A percentile compares a stretch with the other conserved stretches of the same genome.
Conservation (phyloP, 2,888 invertebrate genomes). For the Pristionchus arcanus region DNA sequence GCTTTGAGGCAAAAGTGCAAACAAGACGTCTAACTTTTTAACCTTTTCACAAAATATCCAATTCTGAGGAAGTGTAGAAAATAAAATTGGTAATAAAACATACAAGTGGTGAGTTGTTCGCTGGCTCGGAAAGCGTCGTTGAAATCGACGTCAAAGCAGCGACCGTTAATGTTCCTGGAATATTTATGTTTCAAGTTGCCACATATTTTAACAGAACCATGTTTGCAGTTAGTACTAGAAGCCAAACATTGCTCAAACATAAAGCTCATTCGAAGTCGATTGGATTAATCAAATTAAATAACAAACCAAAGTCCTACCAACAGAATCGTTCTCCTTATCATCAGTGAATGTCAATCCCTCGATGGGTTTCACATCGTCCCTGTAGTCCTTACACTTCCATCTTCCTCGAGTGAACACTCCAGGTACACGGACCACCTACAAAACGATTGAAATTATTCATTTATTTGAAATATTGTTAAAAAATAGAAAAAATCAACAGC, state of each 20-base stretch:
- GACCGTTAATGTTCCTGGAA: background rate
- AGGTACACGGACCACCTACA: constrained; percentile 75
- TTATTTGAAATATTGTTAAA: too few relatives aligned
- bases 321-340: constrained; percentile 39
- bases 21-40: too few relatives aligned
- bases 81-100: background rate
- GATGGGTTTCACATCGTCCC: constrained; percentile 60
- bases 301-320: background rate
- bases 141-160: constrained; percentile 3
- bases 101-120: constrained; percentile 20
- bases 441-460: background rate
- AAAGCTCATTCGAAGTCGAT: background rate
- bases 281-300: background rate
- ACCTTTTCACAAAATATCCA: background rate
- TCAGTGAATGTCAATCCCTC: constrained; percentile 46
- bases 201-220: too few relatives aligned
- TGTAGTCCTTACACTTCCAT: constrained; percentile 72
- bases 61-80: background rate
- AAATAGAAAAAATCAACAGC: too few relatives aligned
- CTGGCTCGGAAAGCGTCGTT: background rate
- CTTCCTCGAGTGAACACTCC: constrained; percentile 76
- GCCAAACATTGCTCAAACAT: background rate
- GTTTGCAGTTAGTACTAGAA: too few relatives aligned
- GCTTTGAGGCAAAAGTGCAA: too few relatives aligned
- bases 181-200: too few relatives aligned